Base-by-base conservation (phyloP, 2,797 vertebrate genomes). In the Hephaestus fuliginosus region DNA sequence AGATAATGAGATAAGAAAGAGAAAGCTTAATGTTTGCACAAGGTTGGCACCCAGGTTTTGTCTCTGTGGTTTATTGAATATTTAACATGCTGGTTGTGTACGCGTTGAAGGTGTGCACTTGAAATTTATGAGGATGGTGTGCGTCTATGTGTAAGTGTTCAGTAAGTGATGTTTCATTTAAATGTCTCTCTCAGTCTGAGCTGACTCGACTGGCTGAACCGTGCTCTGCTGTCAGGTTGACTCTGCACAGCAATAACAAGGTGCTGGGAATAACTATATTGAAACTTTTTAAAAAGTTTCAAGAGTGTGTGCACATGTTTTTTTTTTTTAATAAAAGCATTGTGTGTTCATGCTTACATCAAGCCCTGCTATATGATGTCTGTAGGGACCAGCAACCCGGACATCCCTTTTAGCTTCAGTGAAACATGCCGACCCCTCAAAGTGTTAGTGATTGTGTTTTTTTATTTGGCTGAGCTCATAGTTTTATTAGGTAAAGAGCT, bases 191-290 rank as follows among this genome's bases (percentile, higher is more conserved):
- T 64, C 49, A 63, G 64, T 76, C 76, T 69, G 77, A 93, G 67
- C 70, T 90, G 57, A 84, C 76, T 44, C 82, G 76, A 67, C 86
- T 86, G 82, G 33, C 78, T 78, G 87, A 89, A 87, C 81, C 84
- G 25, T 90, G 89, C 67, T 84, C 89, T 43, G 33, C 65, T 11
- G 67, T 91, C 81, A 89, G 81, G 52, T 81, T 73, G 57, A 60
- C 49, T 67, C 65, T 91, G 30, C 80, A 87, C 61, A 89, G 57
- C 65, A 92, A 90, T 80, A 92, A 87, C 71, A 85, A 92, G 75
- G 81, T 91, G 70, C 74, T 76, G 44, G 39, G 39, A 36, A 36
- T 36, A 36, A 36, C 33, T 4, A 36, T 36, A 4, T 36, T 36
- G 7, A 36, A 36, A 36, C 33, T 25, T 36, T 36, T 36, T 36